Conservation (phyloP, 1,140 invertebrate genomes). For the Telenomus remus region DNA sequence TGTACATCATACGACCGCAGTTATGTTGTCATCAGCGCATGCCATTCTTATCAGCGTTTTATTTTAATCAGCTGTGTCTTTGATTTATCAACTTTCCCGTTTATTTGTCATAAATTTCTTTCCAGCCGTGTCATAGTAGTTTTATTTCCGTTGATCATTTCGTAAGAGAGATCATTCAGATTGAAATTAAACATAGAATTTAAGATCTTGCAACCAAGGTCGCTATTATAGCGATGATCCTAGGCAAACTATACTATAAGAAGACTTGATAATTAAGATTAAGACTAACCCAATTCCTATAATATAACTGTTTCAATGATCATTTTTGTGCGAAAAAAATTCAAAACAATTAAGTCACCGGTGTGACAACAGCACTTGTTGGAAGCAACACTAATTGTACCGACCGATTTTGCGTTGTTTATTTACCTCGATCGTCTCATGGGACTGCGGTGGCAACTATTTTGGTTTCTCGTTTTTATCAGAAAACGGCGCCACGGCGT, state of each 20-base stretch:
- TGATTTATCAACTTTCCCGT: not conserved
- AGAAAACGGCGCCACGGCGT: not conserved
- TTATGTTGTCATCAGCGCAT: constrained; percentile 16
- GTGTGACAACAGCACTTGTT: constrained; percentile 56
- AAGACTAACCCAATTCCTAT: constrained; percentile 1
- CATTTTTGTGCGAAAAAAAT: constrained; percentile 7
- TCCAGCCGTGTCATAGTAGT: not conserved
- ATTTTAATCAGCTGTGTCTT: not conserved
- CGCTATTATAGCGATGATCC: not conserved
- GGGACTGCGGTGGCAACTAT: not conserved
- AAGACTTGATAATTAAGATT: constrained; percentile 26
- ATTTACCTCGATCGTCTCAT: constrained; percentile 1
- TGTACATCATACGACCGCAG: not conserved
- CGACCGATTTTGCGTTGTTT: not conserved
- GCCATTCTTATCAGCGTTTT: not conserved
- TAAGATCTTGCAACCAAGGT: no score
- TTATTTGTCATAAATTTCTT: not conserved
- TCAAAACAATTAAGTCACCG: constrained; percentile 13
- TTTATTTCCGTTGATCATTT: no score
- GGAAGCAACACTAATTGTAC: constrained; percentile 32
- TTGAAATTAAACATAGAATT: no score
- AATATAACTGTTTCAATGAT: not conserved
- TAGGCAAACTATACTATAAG: constrained; percentile 17
- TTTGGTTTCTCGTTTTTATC: constrained; percentile 15
- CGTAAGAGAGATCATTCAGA: no score